Evolutionary conservation across 2,797 vertebrate species (phyloP).

Genomic region (Gastrophryne carolinensis): DNA sequence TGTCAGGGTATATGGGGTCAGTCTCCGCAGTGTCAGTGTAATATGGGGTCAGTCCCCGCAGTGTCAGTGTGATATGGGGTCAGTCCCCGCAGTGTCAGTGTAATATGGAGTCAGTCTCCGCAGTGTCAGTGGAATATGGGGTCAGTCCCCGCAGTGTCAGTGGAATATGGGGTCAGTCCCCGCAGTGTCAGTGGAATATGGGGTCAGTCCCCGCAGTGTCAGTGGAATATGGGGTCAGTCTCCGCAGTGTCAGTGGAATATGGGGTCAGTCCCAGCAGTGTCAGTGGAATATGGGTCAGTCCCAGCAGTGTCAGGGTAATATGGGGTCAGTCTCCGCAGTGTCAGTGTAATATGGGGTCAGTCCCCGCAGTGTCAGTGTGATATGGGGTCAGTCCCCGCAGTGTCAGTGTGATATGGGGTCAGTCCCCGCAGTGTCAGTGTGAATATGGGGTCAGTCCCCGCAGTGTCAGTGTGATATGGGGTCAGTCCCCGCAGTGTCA

Average conservation of each 20-base stretch:
- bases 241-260: too few relatives aligned
- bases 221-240: too few relatives aligned
- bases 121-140: too few relatives aligned
- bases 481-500: background rate
- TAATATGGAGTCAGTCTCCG: too few relatives aligned
- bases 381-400: background rate
- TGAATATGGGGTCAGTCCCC: background rate
- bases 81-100: too few relatives aligned
- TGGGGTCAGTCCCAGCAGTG: background rate
- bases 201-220: too few relatives aligned
- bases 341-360: background rate
- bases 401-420: too few relatives aligned
- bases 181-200: too few relatives aligned
- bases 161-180: too few relatives aligned
- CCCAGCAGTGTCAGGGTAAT: background rate
- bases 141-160: too few relatives aligned
- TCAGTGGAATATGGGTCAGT: background rate
- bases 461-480: background rate
- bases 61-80: too few relatives aligned
- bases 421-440: background rate
- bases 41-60: background rate
- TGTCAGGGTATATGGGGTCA: background rate
- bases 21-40: background rate
- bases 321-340: background rate
- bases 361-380: too few relatives aligned